These are phyloP conservation scores for Cromileptes altivelis DNA, from an alignment of 2,113 vertebrate species.

Conservation along the genomic window DNA sequence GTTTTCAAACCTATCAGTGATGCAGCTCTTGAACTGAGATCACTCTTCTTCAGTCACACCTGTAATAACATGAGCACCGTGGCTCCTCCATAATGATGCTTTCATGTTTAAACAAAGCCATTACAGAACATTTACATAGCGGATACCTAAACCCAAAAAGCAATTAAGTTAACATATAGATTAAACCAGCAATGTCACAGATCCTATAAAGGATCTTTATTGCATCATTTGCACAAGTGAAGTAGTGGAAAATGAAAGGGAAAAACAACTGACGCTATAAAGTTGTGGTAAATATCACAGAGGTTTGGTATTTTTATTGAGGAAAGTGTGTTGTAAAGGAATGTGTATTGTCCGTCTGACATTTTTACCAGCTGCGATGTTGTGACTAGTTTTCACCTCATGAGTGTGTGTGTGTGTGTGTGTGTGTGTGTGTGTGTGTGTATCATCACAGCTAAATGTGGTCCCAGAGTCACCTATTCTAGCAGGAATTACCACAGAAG, in stretches of 20 bases:
- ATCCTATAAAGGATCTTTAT: neutral
- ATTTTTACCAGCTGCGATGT: too few relatives aligned
- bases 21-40: neutral
- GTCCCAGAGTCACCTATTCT: too few relatives aligned
- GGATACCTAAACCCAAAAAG: neutral
- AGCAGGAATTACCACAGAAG: too few relatives aligned
- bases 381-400: too few relatives aligned
- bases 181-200: neutral
- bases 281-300: neutral
- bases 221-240: neutral
- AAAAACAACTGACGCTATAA: neutral
- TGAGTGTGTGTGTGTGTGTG: too few relatives aligned
- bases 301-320: neutral
- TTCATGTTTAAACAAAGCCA: conserved; percentile 3
- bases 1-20: neutral
- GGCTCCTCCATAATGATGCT: neutral
- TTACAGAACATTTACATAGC: neutral
- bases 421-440: too few relatives aligned
- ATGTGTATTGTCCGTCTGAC: neutral
- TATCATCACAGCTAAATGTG: too few relatives aligned
- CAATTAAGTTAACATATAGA: neutral
- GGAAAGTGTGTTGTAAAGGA: neutral
- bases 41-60: too few relatives aligned
- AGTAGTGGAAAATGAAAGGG: neutral
- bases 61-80: neutral